Evolutionary conservation across 2,113 vertebrate species (phyloP), one percentile per base, ranked within the genome.

Genomic region (Brienomyrus brachyistius): DNA sequence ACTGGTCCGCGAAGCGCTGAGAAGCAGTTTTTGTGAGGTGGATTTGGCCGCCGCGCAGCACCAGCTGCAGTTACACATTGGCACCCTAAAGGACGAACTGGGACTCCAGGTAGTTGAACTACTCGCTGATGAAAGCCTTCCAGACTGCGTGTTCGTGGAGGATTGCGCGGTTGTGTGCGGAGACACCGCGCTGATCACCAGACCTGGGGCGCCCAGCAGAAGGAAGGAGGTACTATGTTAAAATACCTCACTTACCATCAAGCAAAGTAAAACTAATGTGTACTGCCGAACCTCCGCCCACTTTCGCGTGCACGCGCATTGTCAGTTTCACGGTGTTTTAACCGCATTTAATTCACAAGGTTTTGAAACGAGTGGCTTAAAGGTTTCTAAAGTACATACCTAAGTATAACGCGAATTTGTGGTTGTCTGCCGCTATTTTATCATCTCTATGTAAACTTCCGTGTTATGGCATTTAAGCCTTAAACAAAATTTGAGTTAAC

Each of bases 81-180:
- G 93, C 86, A 96, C 97, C 84, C 95, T 99, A 92, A 93, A 94
- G 94, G 92, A 93, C 88, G 95, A 95, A 92, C 97, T 99, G 91
- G 98, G 97, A 93, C 96, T 99, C 95, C 95, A 97, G 94, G 96
- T 98, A 95, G 86, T 98, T 86, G 94, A 96, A 94, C 96, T 99
- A 91, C 96, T 97, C 74, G 96, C 97, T 15, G 98, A 98, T 89
- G 96, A 98, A 94, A 92, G 94, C 92, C 94, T 98, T 23, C 98
- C 98, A 88, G 98, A 98, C 94, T 98, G 97, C 92, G 96, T 97
- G 95, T 99, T 99, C 92, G 98, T 99, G 95, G 98, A 99, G 95
- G 98, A 99, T 90, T 94, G 95, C 90, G 97, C 97, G 8, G 97
- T 99, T 92, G 97, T 98, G 89, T 98, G 97, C 92, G 97, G 97